phyloP scores from a whole-genome alignment of 2,797 vertebrate genomes.

The Zenarchopterus dispar region DNA sequence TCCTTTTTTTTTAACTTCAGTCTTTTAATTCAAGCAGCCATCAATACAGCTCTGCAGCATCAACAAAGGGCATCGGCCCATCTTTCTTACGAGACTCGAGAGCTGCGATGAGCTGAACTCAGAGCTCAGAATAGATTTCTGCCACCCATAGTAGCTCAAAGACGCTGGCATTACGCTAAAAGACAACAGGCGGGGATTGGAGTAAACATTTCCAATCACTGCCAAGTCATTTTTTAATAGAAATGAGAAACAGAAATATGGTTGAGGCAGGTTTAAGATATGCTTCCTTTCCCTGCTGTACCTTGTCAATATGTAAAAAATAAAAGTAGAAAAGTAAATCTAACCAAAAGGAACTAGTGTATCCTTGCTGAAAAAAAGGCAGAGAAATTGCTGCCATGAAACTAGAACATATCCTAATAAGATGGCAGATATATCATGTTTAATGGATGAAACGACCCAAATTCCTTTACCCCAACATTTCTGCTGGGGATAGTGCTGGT shows the following conservation, averaged over 20 bases:
- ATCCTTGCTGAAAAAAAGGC: constrained; percentile 19
- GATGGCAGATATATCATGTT: constrained; percentile 67
- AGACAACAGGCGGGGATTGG: constrained; percentile 14
- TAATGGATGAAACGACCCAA: constrained; percentile 76
- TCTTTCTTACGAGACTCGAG: constrained; percentile 47
- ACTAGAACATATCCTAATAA: constrained; percentile 62
- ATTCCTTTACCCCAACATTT: constrained; percentile 49
- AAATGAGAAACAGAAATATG: constrained; percentile 16
- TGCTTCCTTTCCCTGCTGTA: background rate
- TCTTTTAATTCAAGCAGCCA: constrained; percentile 38
- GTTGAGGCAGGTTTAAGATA: background rate
- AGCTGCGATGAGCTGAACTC: constrained; percentile 37
- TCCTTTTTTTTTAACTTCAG: background rate
- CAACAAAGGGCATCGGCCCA: constrained; percentile 63
- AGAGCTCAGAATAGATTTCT: constrained; percentile 36
- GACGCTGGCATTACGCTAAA: constrained; percentile 14
- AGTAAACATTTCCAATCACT: constrained; percentile 25
- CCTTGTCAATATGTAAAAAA: background rate
- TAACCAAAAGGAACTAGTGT: constrained; percentile 27
- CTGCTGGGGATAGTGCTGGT: constrained; percentile 17
- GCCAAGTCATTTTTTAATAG: background rate
- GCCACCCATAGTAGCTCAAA: constrained; percentile 37
- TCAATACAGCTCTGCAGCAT: constrained; percentile 30
- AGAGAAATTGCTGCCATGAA: constrained; percentile 36
- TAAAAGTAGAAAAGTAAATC: constrained; percentile 11